Evolutionary conservation across 2,888 invertebrate genomes (phyloP).

Genomic region (Protodeltote pygarga): DNA sequence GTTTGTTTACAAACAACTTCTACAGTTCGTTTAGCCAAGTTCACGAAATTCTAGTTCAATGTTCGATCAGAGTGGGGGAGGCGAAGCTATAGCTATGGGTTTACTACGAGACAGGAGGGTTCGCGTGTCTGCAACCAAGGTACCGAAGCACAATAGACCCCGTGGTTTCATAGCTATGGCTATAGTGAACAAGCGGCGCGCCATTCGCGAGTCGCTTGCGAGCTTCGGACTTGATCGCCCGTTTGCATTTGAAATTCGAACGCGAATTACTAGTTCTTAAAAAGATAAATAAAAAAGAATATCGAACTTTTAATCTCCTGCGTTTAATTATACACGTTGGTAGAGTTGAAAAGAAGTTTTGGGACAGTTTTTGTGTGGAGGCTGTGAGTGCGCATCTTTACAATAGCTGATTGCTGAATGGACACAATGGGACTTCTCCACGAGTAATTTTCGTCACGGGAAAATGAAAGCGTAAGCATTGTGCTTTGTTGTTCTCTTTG

Average conservation of each 20-base stretch:
- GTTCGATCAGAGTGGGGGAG: conserved; percentile 52
- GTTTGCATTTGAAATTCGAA: conserved; percentile 71
- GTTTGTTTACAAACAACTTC: conserved; percentile 50
- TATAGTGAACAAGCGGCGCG: conserved; percentile 64
- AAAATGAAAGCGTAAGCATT: conserved; percentile 85
- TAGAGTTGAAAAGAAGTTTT: conserved; percentile 46
- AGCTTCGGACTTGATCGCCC: conserved; percentile 82
- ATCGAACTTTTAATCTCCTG: conserved; percentile 32
- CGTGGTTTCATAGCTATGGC: conserved; percentile 72
- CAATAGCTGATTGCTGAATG: conserved; percentile 64
- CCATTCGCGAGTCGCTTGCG: conserved; percentile 78
- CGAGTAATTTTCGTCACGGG: conserved; percentile 75
- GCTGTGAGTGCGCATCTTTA: conserved; percentile 64
- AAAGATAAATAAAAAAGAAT: conserved; percentile 24
- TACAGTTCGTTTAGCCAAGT: conserved; percentile 37
- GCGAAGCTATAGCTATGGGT: conserved; percentile 64
- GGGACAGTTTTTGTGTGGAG: conserved; percentile 55
- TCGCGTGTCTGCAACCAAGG: conserved; percentile 77
- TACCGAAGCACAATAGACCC: conserved; percentile 73
- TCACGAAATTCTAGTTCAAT: conserved; percentile 48
- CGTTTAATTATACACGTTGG: conserved; percentile 23
- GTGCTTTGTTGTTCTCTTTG: conserved; percentile 60
- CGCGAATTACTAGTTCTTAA: conserved; percentile 49
- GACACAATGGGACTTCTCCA: conserved; percentile 74
- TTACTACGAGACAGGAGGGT: conserved; percentile 68